Base-by-base conservation (phyloP, 2,113 vertebrate genomes). In the Oophaga pumilio region DNA sequence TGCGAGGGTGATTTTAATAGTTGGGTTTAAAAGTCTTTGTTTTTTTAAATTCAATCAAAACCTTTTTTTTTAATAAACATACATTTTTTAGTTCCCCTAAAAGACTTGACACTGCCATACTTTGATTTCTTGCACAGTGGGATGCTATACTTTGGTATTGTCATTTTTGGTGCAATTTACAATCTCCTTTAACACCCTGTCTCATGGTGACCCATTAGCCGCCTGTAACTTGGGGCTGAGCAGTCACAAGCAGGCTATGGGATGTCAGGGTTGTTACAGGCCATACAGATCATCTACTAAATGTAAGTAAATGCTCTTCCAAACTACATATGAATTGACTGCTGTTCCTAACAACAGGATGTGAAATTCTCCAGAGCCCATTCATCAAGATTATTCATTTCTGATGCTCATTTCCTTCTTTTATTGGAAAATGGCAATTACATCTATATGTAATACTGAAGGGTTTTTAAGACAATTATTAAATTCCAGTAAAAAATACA, bases 351-450 rank as follows among this genome's bases (percentile, higher is more conserved):
- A 74, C 66, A 74, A 69, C 85, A 74, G 68, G 66, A 81, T 62
- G 68, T 73, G 26, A 62, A 82, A 82, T 24, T 52, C 50, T 82
- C 86, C 12, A 22, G 60, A 82, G 53, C 22, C 33, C 49, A 73
- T 33, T 57, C 50, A 78, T 73, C 77, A 71, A 73, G 20, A 60
- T 73, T 6, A 81, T 78, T 59, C 59, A 9, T 2, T 49, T 56
- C 76, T 68, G 33, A 24, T 60, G n/a, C 73, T 82, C 68, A 81
- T 87, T 86, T 87, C 76, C 76, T 80, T 80, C 18, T 71, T 80
- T 69, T 77, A 79, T 69, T 80, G 57, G 74, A 86, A 66, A 49
- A 64, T 8, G 26, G 11, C 9, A 24, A 49, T 60, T 62, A 49
- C 60, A 15, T 85, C 18, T 59, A 71, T 82, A 59, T 28, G 62